Evolutionary conservation across 1,140 invertebrate species (phyloP).

Genomic region (Drosophila ironensis): DNA sequence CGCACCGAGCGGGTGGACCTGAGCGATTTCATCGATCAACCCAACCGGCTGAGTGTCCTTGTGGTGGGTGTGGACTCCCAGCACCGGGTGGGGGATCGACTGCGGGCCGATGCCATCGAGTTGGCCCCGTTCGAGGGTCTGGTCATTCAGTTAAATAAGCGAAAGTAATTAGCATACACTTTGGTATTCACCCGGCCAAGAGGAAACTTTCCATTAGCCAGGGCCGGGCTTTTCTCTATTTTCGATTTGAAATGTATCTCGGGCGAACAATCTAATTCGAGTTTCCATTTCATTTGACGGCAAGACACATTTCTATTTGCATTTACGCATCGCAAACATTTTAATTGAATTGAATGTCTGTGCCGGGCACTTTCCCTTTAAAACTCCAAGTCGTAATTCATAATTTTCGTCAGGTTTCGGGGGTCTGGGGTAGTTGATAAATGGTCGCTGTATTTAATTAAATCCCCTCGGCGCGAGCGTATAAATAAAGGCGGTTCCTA

Average conservation of each 20-base stretch:
- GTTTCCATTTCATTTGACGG: conserved; percentile 49
- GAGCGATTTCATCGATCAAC: conserved; percentile 59
- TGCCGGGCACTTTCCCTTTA: conserved; percentile 41
- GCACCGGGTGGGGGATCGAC: conserved; percentile 77
- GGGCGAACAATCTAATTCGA: conserved; percentile 35
- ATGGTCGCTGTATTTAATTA: conserved; percentile 66
- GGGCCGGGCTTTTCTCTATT: conserved; percentile 16
- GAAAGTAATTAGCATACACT: conserved; percentile 23
- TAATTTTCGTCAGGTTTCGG: conserved; percentile 46
- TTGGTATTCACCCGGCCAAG: conserved; percentile 23
- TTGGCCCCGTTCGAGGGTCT: conserved; percentile 54
- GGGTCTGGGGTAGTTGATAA: conserved; percentile 31
- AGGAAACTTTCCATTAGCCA: conserved; percentile 17
- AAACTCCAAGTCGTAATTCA: conserved; percentile 47
- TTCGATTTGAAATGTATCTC: conserved; percentile 43
- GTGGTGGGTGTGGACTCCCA: conserved; percentile 81
- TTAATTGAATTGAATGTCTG: conserved; percentile 57
- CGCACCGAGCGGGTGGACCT: conserved; percentile 76
- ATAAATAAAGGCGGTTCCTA: conserved; percentile 27
- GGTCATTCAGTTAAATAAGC: conserved; percentile 38
- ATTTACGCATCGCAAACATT: conserved; percentile 38
- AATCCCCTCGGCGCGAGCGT: conserved; percentile 34
- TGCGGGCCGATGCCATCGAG: conserved; percentile 26
- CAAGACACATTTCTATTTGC: conserved; percentile 30
- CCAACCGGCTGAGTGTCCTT: conserved; percentile 80